A percentile compares a stretch with the other conserved stretches of the same genome.
Evolutionary conservation across 2,113 vertebrate species (phyloP).

Genomic region (Falcunculus frontatus): DNA sequence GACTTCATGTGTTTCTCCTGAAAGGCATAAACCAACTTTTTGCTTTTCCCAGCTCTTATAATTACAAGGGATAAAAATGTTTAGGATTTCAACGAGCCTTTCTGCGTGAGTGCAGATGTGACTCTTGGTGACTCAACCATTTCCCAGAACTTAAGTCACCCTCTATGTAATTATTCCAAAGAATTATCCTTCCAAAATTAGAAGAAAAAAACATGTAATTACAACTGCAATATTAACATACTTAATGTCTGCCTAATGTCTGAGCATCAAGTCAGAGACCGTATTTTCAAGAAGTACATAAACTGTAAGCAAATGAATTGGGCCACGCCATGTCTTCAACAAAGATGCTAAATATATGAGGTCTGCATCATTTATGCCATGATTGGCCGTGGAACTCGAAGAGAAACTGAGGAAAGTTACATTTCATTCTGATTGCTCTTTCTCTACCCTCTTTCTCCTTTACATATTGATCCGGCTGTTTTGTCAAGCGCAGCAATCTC

Average conservation of each 20-base stretch:
- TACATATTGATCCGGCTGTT: not conserved
- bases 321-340: not conserved
- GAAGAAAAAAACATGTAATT: constrained; percentile 53
- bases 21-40: constrained; percentile 1
- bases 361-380: not conserved
- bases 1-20: not conserved
- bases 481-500: not conserved
- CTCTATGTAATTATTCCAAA: constrained; percentile 28
- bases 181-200: constrained; percentile 51
- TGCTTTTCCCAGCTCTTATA: not conserved
- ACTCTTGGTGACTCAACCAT: constrained; percentile 42
- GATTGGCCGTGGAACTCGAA: not conserved
- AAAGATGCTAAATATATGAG: not conserved
- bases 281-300: not conserved
- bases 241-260: constrained; percentile 54
- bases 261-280: constrained; percentile 27
- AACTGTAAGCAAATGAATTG: not conserved
- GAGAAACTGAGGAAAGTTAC: not conserved
- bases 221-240: constrained; percentile 44
- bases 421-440: not conserved
- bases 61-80: constrained; percentile 6
- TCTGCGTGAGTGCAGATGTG: constrained; percentile 20
- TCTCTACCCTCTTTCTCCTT: constrained; percentile 18
- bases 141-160: constrained; percentile 45
- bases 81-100: not conserved